A percentile compares a stretch with the other conserved stretches of the same genome.
Conservation (phyloP, 2,888 invertebrate species). For the Crocallis elinguaria region DNA sequence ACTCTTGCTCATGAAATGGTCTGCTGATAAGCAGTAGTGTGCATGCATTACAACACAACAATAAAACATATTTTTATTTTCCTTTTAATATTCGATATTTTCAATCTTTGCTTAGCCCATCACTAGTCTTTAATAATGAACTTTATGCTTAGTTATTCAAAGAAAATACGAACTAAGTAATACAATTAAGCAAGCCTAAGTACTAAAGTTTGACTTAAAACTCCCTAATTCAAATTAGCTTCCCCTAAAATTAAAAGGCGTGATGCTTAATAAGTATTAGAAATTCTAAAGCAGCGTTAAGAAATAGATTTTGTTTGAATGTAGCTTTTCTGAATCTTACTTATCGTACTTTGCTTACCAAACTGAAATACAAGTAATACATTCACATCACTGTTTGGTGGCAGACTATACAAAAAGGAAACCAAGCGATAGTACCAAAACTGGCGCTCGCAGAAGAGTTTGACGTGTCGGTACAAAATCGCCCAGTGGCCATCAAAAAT, state of each 20-base stretch:
- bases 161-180: conserved; percentile 25
- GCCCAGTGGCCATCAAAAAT: conserved; percentile 16
- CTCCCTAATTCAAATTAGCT: conserved; percentile 28
- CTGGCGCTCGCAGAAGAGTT: too few relatives aligned
- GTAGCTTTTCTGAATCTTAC: neutral
- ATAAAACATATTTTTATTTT: too few relatives aligned
- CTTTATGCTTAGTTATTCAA: conserved; percentile 23
- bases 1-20: too few relatives aligned
- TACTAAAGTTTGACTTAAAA: conserved; percentile 27
- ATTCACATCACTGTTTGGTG: too few relatives aligned
- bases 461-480: neutral
- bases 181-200: conserved; percentile 26
- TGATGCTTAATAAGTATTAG: conserved; percentile 25
- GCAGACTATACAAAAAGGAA: too few relatives aligned
- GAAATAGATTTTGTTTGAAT: conserved; percentile 10
- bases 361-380: too few relatives aligned
- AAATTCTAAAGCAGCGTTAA: conserved; percentile 21
- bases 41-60: too few relatives aligned
- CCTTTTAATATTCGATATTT: neutral
- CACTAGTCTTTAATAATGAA: conserved; percentile 8
- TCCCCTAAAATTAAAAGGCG: conserved; percentile 25
- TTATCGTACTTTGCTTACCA: too few relatives aligned
- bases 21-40: too few relatives aligned
- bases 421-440: too few relatives aligned
- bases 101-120: neutral